Evolutionary conservation across 2,797 vertebrate genomes (phyloP).

Genomic region (Salmo trutta): DNA sequence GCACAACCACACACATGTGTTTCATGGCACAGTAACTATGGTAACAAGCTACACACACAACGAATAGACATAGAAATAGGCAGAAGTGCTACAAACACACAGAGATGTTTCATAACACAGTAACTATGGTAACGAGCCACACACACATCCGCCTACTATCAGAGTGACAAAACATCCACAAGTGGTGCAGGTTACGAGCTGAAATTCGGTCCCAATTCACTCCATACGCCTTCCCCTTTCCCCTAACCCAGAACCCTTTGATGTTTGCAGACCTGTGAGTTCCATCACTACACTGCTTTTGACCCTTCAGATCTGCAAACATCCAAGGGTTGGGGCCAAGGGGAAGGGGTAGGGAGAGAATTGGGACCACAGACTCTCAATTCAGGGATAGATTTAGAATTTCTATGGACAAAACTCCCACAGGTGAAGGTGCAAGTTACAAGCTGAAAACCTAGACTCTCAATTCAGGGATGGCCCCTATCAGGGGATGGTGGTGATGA

Average conservation of each 20-base stretch:
- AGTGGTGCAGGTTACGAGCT: background rate
- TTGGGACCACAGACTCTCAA: background rate
- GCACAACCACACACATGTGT: constrained; percentile 54
- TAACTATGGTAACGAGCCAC: constrained; percentile 48
- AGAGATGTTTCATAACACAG: constrained; percentile 42
- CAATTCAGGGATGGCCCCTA: constrained; percentile 2
- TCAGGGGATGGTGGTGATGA: constrained; percentile 25
- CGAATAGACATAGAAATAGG: too few species aligned
- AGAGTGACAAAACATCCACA: background rate
- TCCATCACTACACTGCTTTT: background rate
- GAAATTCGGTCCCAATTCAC: background rate
- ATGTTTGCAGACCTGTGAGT: background rate
- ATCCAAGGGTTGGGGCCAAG: background rate
- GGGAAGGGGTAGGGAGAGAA: background rate
- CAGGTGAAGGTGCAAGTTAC: background rate
- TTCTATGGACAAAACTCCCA: background rate
- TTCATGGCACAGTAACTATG: constrained; percentile 49
- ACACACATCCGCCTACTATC: background rate
- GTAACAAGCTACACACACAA: constrained; percentile 30
- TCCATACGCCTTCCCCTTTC: background rate
- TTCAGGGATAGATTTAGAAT: background rate
- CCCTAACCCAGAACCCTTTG: background rate
- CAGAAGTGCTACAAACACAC: constrained; percentile 49
- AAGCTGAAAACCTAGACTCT: background rate
- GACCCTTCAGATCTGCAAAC: background rate